Evolutionary conservation across 2,113 vertebrate species (phyloP).

Genomic region (Alces alces): DNA sequence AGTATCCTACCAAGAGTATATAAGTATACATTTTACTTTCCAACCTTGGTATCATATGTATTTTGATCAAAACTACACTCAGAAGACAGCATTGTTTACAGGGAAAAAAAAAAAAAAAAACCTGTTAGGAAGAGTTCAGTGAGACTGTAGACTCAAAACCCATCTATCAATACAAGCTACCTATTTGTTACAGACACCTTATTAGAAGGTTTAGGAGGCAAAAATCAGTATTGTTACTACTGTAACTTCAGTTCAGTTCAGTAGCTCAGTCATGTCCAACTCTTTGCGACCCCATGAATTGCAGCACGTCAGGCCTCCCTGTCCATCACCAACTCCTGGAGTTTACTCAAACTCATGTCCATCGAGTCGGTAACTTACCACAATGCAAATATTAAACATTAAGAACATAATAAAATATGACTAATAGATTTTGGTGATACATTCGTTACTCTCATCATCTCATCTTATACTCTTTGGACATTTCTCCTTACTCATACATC

Average conservation of each 20-base stretch:
- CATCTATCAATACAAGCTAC: background rate
- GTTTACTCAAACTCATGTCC: too few species aligned
- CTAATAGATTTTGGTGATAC: background rate
- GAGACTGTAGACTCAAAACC: background rate
- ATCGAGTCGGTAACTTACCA: background rate
- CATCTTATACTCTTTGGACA: background rate
- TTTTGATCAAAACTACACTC: background rate
- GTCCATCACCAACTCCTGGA: too few species aligned
- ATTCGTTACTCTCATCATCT: background rate
- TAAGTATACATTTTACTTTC: background rate
- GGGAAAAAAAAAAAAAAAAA: background rate
- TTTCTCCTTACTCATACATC: background rate
- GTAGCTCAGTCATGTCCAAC: too few species aligned
- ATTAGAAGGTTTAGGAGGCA: background rate
- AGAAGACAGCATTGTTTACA: background rate
- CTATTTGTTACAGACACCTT: background rate
- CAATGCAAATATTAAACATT: background rate
- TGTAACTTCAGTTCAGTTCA: background rate
- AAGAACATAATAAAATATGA: background rate
- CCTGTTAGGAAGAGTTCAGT: background rate
- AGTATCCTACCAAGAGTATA: background rate
- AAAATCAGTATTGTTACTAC: background rate
- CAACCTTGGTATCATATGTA: background rate
- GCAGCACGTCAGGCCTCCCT: too few species aligned
- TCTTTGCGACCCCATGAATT: too few species aligned